These are phyloP conservation scores for Zaprionus ghesquierei DNA, from an alignment of 1,140 invertebrate genomes.

Conservation along the genomic window DNA sequence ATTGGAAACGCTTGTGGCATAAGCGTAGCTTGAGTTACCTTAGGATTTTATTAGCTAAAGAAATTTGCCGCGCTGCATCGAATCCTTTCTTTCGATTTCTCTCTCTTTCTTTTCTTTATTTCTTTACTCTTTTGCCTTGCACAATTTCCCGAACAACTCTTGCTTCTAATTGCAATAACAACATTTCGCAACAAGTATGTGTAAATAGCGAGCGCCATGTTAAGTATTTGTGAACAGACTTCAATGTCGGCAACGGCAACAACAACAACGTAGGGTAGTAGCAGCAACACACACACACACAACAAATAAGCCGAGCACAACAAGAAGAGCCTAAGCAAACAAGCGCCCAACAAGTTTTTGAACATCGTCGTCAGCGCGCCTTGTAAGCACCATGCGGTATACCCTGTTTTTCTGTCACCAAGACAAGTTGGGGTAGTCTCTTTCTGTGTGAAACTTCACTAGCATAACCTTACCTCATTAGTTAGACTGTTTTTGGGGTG, in stretches of 20 bases:
- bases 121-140: neutral
- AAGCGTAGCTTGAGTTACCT: constrained; percentile 8
- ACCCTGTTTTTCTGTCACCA: neutral
- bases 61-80: neutral
- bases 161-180: constrained; percentile 48
- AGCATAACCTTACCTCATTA: too few species aligned
- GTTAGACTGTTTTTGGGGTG: too few species aligned
- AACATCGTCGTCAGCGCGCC: constrained; percentile 39
- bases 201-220: constrained; percentile 43
- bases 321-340: constrained; percentile 63
- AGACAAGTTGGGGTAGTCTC: neutral
- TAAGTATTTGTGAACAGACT: constrained; percentile 52
- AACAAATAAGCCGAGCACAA: constrained; percentile 32
- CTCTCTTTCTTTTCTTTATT: neutral
- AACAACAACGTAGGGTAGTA: too few species aligned
- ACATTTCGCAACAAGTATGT: constrained; percentile 52
- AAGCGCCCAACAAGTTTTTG: constrained; percentile 63
- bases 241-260: constrained; percentile 44
- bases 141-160: neutral
- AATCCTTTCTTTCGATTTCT: neutral
- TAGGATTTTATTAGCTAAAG: constrained; percentile 30
- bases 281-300: constrained; percentile 1
- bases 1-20: constrained; percentile 17
- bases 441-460: neutral
- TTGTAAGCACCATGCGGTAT: constrained; percentile 10